Evolutionary conservation across 2,113 vertebrate genomes (phyloP), one percentile per base, ranked within the genome.

Genomic region (Lichenostomus cassidix): DNA sequence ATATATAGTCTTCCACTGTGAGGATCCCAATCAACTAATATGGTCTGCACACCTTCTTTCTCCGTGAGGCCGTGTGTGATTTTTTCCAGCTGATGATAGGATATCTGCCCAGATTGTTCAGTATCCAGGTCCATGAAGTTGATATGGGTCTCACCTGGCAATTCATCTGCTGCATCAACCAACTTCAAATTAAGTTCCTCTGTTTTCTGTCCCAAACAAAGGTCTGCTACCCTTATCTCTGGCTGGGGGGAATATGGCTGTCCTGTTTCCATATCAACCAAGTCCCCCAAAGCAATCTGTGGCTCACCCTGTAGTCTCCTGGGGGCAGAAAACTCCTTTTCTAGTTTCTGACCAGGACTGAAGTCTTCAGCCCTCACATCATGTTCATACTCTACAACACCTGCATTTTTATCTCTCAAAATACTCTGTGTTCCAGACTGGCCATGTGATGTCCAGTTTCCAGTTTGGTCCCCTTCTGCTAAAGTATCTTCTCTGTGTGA

Each of bases 11-110:
- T 95, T 42, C 97, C 78, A 4, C 92, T 98, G 27, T 47, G 75
- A 31, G 97, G 97, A 94, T 98, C 97, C 98, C 98, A 98, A 4
- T 98, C 95, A 17, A 98, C 69, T 58, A 98, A 52, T 5, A 95
- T 94, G 25, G 64, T 88, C 7, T 69, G 78, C 6, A 89, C 73
- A 41, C 89, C 63, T 29, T 96, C 94, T 29, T 96, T 86, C 20
- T 89, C 87, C 2, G 2, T 50, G 5, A 41, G 24, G 56, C 7
- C 25, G 16, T 24, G 18, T 42, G 70, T 52, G 76, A 83, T 21
- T 85, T 90, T 59, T 56, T 69, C 75, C 79, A 96, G 78, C 33
- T 83, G 94, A 75, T 50, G 68, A 70, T 41, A 85, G n/a, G 79
- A 42, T 20, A 14, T 44, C 42, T 83, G 86, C 37, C 41, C 81